Base-by-base conservation (phyloP, 1,140 invertebrate genomes). In the Chrysomallon squamiferum region DNA sequence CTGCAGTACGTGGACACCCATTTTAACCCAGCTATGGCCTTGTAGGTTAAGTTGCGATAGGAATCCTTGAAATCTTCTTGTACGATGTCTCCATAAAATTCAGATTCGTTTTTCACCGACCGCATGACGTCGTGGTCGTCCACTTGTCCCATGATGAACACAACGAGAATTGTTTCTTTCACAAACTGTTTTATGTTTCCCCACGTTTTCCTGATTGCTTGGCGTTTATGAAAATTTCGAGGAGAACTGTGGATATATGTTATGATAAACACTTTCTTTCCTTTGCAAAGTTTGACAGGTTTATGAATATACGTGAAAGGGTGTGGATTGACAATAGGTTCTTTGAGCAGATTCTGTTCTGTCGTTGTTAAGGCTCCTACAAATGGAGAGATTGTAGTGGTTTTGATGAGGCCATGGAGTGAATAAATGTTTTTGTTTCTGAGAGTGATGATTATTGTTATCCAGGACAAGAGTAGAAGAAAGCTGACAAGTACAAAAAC, bases 1-100 rank as follows among this genome's bases (percentile, higher is more conserved):
- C 73, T 74, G 79, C 85, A 89, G 83, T 90, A 88, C 78, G 91
- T 89, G 4, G 88, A 87, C 45, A 90, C 88, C 90, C 92, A 95
- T 79, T 93, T 92, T 22, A 94, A 87, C 3, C 89, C 90, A 15
- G 60, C 35, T 2, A 62, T 30, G 20, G 41, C 29, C 20, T 58
- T 58, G 33, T 58, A 58, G 7, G 56, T 58, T 30, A 58, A 38
- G 20, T 58, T 58, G 22, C 33, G 56, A 38, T 58, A 58, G 2
- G 29, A n/a, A 22, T 58, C 56, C 18, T n/a, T 4, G 30, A 58
- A 58, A 1, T 18, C 27, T 5, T 30, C 32, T 25, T 58, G 56
- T 13, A 58, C 20, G 2, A 38, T 38, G 56, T 58, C 56, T 0
- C 29, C 56, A 58, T 54, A 11, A 18, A 27, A 2, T 5, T 22